phyloP scores from a whole-genome alignment of 2,113 vertebrate genomes.

The Piprites chloris region DNA sequence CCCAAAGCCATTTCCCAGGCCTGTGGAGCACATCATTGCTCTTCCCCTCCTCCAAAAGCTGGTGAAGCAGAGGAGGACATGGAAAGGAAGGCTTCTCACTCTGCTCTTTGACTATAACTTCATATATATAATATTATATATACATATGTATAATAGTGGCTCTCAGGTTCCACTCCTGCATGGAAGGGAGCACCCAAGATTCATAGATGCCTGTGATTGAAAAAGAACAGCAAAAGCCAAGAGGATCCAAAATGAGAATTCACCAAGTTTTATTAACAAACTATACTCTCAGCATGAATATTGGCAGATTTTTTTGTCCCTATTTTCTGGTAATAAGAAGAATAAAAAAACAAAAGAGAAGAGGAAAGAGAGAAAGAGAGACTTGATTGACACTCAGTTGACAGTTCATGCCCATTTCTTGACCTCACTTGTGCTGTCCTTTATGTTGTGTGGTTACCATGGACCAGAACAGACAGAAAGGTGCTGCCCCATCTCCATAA shows the following conservation, averaged over 20 bases:
- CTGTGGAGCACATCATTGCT: not conserved
- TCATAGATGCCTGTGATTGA: not conserved
- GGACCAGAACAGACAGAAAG: not conserved
- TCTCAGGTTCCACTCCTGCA: not conserved
- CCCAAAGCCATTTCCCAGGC: not conserved
- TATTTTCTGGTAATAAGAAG: not conserved
- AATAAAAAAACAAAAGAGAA: not conserved
- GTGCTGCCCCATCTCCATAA: not conserved
- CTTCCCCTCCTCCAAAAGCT: not conserved
- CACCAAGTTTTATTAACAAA: not conserved
- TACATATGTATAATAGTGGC: not conserved
- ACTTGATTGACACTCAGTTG: not conserved
- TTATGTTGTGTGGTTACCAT: not conserved
- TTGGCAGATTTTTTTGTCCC: not conserved
- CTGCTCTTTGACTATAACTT: not conserved
- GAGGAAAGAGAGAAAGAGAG: too few species aligned
- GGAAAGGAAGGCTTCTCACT: not conserved
- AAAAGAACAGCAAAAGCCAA: not conserved
- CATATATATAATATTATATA: not conserved
- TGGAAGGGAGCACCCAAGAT: not conserved
- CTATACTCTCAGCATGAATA: accelerated
- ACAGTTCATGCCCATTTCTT: not conserved
- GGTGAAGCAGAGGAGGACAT: not conserved
- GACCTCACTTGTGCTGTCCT: not conserved
- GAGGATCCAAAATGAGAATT: not conserved